Percentiles rank a stretch among this genome's conserved stretches.
These are phyloP conservation scores for Scalopus aquaticus DNA, from an alignment of 2,113 vertebrate genomes.

Conservation along the genomic window DNA sequence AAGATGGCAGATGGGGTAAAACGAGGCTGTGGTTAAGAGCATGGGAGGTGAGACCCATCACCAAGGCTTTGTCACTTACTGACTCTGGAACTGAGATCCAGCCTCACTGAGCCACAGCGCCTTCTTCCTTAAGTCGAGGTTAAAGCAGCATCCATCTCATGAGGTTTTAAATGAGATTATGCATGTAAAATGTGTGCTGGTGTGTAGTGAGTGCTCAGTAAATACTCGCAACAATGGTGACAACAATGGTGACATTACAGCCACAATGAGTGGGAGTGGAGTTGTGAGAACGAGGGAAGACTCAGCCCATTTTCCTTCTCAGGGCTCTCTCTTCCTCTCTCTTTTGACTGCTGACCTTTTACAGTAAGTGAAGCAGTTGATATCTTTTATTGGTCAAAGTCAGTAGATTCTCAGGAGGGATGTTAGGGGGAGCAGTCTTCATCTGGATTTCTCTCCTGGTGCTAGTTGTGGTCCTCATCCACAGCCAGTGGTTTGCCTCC, in stretches of 20 bases:
- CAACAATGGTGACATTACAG: fast-evolving
- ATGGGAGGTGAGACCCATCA: neutral
- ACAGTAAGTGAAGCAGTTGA: neutral
- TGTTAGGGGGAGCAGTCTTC: neutral
- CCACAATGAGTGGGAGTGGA: neutral
- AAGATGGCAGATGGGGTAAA: neutral
- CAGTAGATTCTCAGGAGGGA: neutral
- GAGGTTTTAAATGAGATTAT: neutral
- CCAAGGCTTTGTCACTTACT: neutral
- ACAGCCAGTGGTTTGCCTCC: neutral
- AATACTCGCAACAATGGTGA: neutral
- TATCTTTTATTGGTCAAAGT: neutral
- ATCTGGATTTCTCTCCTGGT: neutral
- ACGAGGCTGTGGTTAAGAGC: neutral
- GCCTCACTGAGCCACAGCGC: neutral
- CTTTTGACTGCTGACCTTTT: neutral
- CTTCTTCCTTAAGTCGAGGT: neutral
- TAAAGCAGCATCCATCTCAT: neutral
- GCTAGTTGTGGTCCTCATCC: neutral
- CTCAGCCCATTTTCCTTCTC: neutral
- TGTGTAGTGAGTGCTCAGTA: neutral
- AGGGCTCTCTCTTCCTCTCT: neutral
- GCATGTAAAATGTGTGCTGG: neutral
- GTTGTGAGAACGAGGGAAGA: neutral
- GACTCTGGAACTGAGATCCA: neutral